A percentile compares a stretch with the other conserved stretches of the same genome.
phyloP scores from a whole-genome alignment of 2,888 invertebrate genomes.

The Eristalis tenax region DNA sequence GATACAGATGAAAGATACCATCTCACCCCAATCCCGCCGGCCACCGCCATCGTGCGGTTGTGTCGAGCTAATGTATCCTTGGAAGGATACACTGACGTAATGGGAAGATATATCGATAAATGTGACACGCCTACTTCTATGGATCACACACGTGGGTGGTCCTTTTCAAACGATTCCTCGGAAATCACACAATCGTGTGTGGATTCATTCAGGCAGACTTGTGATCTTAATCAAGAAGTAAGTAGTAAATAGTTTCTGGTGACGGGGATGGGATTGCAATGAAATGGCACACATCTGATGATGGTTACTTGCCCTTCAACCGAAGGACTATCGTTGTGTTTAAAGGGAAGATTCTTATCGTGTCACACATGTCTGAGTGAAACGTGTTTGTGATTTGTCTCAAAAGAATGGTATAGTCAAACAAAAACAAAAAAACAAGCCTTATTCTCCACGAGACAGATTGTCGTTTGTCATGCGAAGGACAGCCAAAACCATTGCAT shows the following conservation, averaged over 20 bases:
- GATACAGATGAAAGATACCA: neutral
- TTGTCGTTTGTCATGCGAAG: neutral
- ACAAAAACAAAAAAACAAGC: no score
- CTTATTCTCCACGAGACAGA: no score
- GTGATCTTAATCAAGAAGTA: neutral
- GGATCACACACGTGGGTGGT: neutral
- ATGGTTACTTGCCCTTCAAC: neutral
- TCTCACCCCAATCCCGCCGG: neutral
- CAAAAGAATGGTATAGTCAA: no score
- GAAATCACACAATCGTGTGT: neutral
- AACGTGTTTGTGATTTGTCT: no score
- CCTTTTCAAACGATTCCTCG: neutral
- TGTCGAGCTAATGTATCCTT: neutral
- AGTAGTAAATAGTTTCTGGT: neutral
- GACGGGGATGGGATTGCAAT: neutral
- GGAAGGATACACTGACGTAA: neutral
- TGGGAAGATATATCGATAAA: neutral
- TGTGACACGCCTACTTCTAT: neutral
- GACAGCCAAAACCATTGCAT: neutral
- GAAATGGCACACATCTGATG: neutral
- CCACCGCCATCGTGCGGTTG: neutral
- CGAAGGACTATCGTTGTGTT: neutral
- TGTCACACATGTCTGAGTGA: neutral
- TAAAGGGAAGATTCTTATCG: neutral
- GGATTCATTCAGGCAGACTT: neutral